Evolutionary conservation across 2,888 invertebrate genomes (phyloP), one percentile per base, ranked within the genome.

Genomic region (Tolmerus cingulatus): DNA sequence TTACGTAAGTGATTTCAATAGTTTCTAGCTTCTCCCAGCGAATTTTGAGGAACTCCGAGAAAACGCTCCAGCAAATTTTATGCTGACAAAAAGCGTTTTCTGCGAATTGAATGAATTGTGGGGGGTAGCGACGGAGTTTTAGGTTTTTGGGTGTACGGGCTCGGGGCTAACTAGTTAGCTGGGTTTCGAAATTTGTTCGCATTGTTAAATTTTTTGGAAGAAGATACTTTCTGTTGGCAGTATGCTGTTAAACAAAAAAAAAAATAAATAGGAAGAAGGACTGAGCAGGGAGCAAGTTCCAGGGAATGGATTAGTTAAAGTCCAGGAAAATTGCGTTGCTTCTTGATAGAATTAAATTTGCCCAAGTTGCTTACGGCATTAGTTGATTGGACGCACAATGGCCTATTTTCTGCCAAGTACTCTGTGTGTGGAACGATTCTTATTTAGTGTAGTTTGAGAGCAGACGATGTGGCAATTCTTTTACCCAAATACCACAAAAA

Each of bases 1-100:
- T 82, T 82, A 82, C 82, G 82, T 82, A 82, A 82, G 57, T 57
- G 82, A 82, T 82, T 82, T 82, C 57, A 82, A 82, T 82, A 82
- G 82, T 82, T 82, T 82, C 23, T 55, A 82, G 82, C 55, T 82
- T 66, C 37, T 19, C 34, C 37, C 34, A 66, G 82, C 12, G 51
- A 46, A n/a, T 79, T 79, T 27, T 51, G 23, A 27, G 51, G 79
- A 46, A 46, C 51, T 51, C 27, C 16, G 51, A 79, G 78, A 19
- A 66, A 27, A 66, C 66, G 66, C 51, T 79, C 27, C 51, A 79
- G 27, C 14, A 78, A 34, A 46, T 51, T 79, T 79, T 79, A 30
- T 46, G 51, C 27, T 79, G 79, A 79, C 79, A 51, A 46, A 79
- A 51, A 51, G 30, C 55, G 23, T 79, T 46, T 46, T 79, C 51